Conservation (phyloP, 1,140 invertebrate species). For the Macrobrachium nipponense region DNA sequence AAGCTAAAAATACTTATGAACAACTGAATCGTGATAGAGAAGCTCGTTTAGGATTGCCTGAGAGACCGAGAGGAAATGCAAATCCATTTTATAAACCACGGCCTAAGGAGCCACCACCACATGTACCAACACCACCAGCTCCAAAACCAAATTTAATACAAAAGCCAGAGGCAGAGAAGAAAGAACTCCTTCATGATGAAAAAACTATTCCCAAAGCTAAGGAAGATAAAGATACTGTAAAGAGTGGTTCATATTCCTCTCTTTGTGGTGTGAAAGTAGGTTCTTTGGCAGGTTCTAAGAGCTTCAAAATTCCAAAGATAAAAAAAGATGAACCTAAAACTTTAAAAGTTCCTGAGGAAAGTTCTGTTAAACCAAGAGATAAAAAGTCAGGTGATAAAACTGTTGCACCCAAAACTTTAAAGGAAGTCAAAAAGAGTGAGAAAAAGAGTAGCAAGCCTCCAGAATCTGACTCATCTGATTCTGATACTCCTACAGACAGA, state of each 20-base stretch:
- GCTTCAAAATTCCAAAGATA: constrained; percentile 9
- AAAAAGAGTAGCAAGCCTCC: not conserved
- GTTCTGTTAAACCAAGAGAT: not conserved
- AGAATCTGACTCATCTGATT: constrained; percentile 42
- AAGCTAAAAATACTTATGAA: constrained; percentile 52
- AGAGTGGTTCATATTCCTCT: not conserved
- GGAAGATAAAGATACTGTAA: not conserved
- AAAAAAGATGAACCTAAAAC: constrained; percentile 1
- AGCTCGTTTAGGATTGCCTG: constrained; percentile 39
- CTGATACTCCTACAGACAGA: constrained; percentile 16
- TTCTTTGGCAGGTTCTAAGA: not conserved
- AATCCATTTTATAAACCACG: constrained; percentile 52
- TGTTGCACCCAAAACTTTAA: not conserved
- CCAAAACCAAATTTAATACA: constrained; percentile 29
- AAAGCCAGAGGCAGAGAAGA: constrained; percentile 46
- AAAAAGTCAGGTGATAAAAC: not conserved
- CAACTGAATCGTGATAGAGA: constrained; percentile 49
- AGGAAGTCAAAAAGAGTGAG: not conserved
- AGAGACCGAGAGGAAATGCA: constrained; percentile 47
- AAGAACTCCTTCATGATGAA: constrained; percentile 12
- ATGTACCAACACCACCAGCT: constrained; percentile 18
- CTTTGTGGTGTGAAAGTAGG: no score
- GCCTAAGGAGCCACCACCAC: constrained; percentile 26
- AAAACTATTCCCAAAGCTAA: not conserved
- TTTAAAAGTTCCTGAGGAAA: not conserved